These are phyloP conservation scores for Mellivora capensis DNA, from an alignment of 2,113 vertebrate genomes.

Conservation along the genomic window DNA sequence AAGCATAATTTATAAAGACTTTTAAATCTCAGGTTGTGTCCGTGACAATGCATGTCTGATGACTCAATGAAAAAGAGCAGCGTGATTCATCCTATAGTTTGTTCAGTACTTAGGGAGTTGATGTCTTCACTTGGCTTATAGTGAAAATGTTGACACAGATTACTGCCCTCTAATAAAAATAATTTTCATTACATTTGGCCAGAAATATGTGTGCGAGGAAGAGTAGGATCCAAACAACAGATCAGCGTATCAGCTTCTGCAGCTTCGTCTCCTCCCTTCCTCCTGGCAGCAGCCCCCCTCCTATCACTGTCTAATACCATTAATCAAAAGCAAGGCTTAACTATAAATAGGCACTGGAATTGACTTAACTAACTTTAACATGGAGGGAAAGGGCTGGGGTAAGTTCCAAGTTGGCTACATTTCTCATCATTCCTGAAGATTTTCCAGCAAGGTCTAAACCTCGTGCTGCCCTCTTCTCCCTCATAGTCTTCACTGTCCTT, in stretches of 20 bases:
- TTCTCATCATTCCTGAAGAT: conserved; percentile 55
- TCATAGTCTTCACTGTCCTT: neutral
- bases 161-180: conserved; percentile 74
- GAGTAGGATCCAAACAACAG: conserved; percentile 66
- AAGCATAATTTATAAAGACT: conserved; percentile 1
- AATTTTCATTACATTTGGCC: conserved; percentile 75
- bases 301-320: conserved; percentile 58
- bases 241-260: neutral
- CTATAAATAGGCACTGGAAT: conserved; percentile 58
- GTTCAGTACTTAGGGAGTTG: conserved; percentile 66
- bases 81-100: conserved; percentile 58
- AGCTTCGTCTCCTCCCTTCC: conserved; percentile 52
- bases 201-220: conserved; percentile 52
- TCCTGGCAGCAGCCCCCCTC: neutral
- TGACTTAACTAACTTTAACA: conserved; percentile 59
- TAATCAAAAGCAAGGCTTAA: conserved; percentile 68
- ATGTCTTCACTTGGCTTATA: conserved; percentile 70
- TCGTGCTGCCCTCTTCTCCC: conserved; percentile 23
- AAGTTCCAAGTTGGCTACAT: conserved; percentile 65
- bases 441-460: conserved; percentile 67
- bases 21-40: neutral
- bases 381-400: conserved; percentile 35
- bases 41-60: neutral
- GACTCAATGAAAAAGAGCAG: conserved; percentile 11
- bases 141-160: conserved; percentile 68